Base-by-base conservation (phyloP, 2,797 vertebrate genomes). In the Poecilia wingei region DNA sequence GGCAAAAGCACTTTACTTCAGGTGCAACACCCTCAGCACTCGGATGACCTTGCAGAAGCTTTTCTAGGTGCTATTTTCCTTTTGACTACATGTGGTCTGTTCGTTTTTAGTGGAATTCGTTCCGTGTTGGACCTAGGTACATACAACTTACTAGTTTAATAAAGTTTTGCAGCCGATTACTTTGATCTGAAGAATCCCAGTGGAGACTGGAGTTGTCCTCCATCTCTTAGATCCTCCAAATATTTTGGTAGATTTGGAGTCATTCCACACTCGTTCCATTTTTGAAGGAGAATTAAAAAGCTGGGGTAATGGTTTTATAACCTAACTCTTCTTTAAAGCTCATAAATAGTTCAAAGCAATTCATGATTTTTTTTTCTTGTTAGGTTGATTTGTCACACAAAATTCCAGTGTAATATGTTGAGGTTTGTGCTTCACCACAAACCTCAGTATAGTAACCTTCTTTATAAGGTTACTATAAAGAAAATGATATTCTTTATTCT, bases 1-100 rank as follows among this genome's bases (percentile, higher is more conserved):
- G 53, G 47, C 49, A n/a, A 81, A 90, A 83, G 82, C 86, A 70
- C 87, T 88, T 81, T n/a, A 53, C 77, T 81, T 45, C 69, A 22
- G 72, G 78, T 79, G 57, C 81, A 73, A 31, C 79, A 77, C 79
- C 36, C 41, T 84, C 75, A 41, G 28, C 74, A 66, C 53, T 68
- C 49, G 71, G 51, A 45, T n/a, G 31, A 89, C 88, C 79, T 90
- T 85, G 78, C 18, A 72, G 49, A 76, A 59, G 79, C 64, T 46
- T 75, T 55, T 64, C 9, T 33, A 71, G 59, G 31, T 81, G 36
- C 51, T 61, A 8, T 59, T 51, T 43, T 76, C 66, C 74, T 77
- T 64, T 10, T 46, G 12, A 41, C 4, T 73, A 18, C 72, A 5
- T 73, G 41, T 45, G 6, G 2, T 18, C 7, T 39, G 18, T 64